Conservation (phyloP, 2,113 vertebrate genomes). For the Microcebus lehilahytsara region DNA sequence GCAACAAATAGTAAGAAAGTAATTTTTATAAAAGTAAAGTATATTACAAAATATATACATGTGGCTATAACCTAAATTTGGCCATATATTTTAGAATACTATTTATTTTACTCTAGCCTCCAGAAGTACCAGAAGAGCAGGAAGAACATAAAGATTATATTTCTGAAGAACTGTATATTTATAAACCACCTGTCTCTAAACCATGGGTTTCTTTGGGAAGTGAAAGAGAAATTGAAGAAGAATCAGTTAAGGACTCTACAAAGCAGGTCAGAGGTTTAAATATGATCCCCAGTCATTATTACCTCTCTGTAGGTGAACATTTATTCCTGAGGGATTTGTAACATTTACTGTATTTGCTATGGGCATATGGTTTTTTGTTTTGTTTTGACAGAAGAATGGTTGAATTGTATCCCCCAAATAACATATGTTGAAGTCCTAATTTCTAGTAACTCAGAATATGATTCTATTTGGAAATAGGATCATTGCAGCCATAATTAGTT, state of each 20-base stretch:
- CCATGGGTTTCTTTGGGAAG: slow-evolving; percentile 93
- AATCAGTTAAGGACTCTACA: slow-evolving; percentile 84
- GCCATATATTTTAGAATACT: neutral
- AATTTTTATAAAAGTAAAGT: neutral
- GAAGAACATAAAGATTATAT: slow-evolving; percentile 73
- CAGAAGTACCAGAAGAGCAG: slow-evolving; percentile 75
- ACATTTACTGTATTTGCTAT: neutral
- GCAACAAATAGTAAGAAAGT: neutral
- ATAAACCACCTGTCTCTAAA: slow-evolving; percentile 81
- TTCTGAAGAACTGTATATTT: slow-evolving; percentile 58
- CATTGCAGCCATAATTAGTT: neutral
- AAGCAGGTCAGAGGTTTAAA: slow-evolving; percentile 81
- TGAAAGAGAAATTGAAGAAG: slow-evolving; percentile 92
- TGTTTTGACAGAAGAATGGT: neutral
- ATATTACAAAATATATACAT: neutral
- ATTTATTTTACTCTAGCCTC: slow-evolving; percentile 80
- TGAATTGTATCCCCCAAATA: neutral
- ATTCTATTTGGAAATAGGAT: neutral
- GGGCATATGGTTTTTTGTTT: neutral
- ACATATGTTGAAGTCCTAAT: neutral
- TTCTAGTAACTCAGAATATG: neutral
- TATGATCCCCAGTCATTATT: neutral
- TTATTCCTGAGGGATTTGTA: neutral
- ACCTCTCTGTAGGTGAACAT: neutral
- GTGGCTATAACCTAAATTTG: neutral